Base-by-base conservation (phyloP, 2,113 vertebrate genomes). In the Brachionichthys hirsutus region DNA sequence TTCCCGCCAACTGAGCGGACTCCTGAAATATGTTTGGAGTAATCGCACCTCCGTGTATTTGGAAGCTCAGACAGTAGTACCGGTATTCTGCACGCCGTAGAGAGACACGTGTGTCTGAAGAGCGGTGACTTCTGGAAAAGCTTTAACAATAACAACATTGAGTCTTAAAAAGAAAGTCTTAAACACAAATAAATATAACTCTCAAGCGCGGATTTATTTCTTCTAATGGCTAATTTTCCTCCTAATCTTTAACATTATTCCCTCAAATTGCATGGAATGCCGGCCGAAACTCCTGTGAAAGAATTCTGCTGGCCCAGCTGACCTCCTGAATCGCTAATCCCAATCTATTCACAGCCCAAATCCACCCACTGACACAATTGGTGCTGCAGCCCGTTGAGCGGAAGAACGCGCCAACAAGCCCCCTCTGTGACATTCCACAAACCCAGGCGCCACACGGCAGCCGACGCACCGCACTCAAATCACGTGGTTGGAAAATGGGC, bases 391-490 rank as follows among this genome's bases (percentile, higher is more conserved):
- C 76, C 82, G 80, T 87, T 75, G 78, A 85, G 82, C 17, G 30
- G 53, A 80, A 84, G 87, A 90, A 89, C 86, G 86, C 69, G 71
- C 86, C 87, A 85, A 87, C 84, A 89, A 87, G 85, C 89, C 81
- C 81, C 70, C 84, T 85, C 75, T 83, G 81, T 86, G 80, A 79
- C 84, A 90, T 90, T 90, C 88, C 89, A 84, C 73, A 78, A 73
- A 78, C 69, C 67, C 47, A 1, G 42, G 52, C 71, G 63, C 67
- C 84, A 88, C 87, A 87, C 79, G 85, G 50, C 61, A 62, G 77
- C 79, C 82, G 57, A 60, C 81, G 78, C 75, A 80, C 77, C 69
- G 45, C 3, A 51, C 36, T 24, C 54, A 7, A 15, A 58, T 70
- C 77, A 67, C 70, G 76, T 50, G 50, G 63, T 15, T 51, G 49